A percentile compares a stretch with the other conserved stretches of the same genome.
These are phyloP conservation scores for Pangasius krempfi DNA, from an alignment of 2,797 vertebrate genomes.

Conservation along the genomic window DNA sequence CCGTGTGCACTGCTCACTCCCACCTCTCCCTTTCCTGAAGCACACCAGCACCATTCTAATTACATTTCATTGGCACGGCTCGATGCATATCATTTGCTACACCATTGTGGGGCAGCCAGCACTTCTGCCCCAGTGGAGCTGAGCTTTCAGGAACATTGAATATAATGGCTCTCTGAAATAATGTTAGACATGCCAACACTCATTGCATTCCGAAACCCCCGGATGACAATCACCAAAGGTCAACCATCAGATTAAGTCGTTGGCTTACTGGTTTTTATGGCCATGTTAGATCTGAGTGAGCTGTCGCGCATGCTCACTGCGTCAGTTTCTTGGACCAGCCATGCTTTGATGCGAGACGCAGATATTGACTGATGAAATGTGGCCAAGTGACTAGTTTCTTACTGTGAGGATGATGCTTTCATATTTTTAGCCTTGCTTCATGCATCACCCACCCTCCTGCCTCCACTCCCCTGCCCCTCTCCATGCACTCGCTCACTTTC, in stretches of 20 bases:
- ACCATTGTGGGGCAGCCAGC: conserved; percentile 20
- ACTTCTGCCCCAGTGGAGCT: conserved; percentile 22
- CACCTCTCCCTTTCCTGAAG: conserved; percentile 16
- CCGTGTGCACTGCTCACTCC: conserved; percentile 47
- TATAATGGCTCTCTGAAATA: conserved; percentile 27
- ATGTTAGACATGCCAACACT: not conserved
- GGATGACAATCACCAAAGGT: not conserved
- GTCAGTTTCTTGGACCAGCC: not conserved
- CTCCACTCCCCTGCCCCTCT: not conserved
- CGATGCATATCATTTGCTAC: conserved; percentile 26
- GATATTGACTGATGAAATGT: conserved; percentile 25
- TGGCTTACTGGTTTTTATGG: not conserved
- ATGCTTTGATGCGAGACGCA: conserved; percentile 29
- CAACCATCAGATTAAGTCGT: not conserved
- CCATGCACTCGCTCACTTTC: not conserved
- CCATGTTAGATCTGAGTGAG: conserved; percentile 14
- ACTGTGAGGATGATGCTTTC: conserved; percentile 24
- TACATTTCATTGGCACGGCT: conserved; percentile 48
- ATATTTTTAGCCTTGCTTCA: conserved; percentile 46
- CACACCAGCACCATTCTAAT: conserved; percentile 14
- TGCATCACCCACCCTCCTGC: conserved; percentile 9
- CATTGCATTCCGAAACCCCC: not conserved
- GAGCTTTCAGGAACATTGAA: conserved; percentile 13
- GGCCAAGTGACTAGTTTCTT: conserved; percentile 30
- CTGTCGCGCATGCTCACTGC: not conserved